Evolutionary conservation across 64 coral and sea anemone species (phyloP), one percentile per base, ranked within the genome.

Genomic region (Montipora capricornis): DNA sequence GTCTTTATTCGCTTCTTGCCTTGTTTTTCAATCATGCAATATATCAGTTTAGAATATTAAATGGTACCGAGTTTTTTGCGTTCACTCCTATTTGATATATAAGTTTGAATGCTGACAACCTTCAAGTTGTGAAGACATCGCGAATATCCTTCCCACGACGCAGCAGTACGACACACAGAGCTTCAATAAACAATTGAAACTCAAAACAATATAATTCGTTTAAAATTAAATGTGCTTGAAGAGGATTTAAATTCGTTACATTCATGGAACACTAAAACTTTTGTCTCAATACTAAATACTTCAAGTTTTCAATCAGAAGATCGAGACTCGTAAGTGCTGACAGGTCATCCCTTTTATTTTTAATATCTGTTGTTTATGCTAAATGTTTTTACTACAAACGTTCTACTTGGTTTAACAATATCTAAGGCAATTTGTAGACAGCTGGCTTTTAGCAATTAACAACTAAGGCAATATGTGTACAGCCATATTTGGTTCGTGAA

Each of bases 161-260:
- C 16, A 66, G 81, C 37, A 29, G 81, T 59, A n/a, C 45, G 6
- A 50, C 68, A 86, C 68, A 66, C 68, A 66, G 71, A 47, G 60
- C 67, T 86, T 71, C 46, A 73, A 71, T 45, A 86, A 86, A 86
- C 82, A 86, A 86, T 71, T 44, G 45, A 70, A 46, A 86, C 66
- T 49, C 76, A 46, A 71, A 70, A 49, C 59, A 83, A 50, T 50
- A 70, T 37, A 37, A 37, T 67, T 67, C 5, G 1, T 66, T 76
- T 76, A 14, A 74, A 76, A 48, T 76, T 37, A 46, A 76, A 76
- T 8, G 46, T 8, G 68, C 1, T 17, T 20, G 68, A 71, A 71
- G 68, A 20, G 53, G 11, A 11, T 3, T 57, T 57, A 57, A 57
- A 57, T 57, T 57, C 6, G 53, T 37, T 37, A 37, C 37, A 37